Conservation (phyloP, 2,797 vertebrate genomes). For the Caiman crocodilus region DNA sequence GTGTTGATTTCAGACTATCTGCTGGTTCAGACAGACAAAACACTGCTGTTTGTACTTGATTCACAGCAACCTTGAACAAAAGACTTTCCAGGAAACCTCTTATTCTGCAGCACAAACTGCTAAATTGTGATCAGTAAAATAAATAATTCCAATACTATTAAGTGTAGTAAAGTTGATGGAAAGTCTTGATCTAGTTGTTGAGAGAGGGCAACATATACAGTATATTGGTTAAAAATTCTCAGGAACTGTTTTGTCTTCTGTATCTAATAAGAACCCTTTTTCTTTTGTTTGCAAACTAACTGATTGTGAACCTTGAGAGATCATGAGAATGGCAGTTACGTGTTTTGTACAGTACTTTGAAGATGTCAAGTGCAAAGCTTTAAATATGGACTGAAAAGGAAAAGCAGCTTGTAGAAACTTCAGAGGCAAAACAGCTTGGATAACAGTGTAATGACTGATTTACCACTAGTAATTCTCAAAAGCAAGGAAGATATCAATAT, state of each 20-base stretch:
- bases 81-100: not conserved
- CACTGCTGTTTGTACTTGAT: not conserved
- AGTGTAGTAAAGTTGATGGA: not conserved
- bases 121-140: not conserved
- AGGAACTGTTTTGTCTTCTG: rapidly evolving
- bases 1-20: not conserved
- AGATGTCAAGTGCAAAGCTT: not conserved
- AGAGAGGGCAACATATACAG: rapidly evolving
- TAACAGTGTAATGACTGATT: rapidly evolving
- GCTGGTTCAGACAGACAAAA: not conserved
- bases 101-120: not conserved
- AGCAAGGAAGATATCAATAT: too few relatives aligned
- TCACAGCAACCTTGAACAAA: too few relatives aligned
- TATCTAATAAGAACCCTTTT: not conserved
- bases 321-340: not conserved
- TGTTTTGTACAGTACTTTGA: not conserved
- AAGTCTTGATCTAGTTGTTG: not conserved
- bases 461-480: too few relatives aligned
- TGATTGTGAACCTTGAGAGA: not conserved
- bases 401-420: conserved; percentile 12
- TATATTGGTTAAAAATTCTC: not conserved
- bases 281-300: conserved; percentile 2
- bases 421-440: not conserved
- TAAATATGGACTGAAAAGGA: conserved; percentile 3
- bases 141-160: not conserved